Evolutionary conservation across 2,888 invertebrate species (phyloP), one percentile per base, ranked within the genome.

Genomic region (Choreutis nemorana): DNA sequence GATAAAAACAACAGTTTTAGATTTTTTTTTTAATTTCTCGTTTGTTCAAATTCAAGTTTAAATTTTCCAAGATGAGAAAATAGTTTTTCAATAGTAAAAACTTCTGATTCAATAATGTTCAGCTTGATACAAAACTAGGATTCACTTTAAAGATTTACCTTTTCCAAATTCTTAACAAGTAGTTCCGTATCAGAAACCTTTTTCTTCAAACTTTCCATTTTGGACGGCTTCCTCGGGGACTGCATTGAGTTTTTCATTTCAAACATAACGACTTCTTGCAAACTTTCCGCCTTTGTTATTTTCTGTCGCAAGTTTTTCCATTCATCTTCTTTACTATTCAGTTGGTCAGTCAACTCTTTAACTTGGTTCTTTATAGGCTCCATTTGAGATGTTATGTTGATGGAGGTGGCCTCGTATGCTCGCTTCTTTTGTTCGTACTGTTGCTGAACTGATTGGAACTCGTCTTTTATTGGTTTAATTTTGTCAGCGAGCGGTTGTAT

Each of bases 351-450:
- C 38, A 83, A 52, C 42, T 80, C 77, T 36, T 79, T 77, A 27
- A 83, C 80, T 48, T 72, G 66, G 32, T 71, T 70, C 42, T 81
- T 81, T 11, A 83, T 47, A 36, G 83, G 82, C 35, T 83, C 81
- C 67, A 81, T 72, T 59, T 82, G 79, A 2, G 79, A 77, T 8
- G 73, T 70, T 40, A 81, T 72, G 45, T 79, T 80, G 42, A 78
- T 78, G 14, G 84, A 80, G 30, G 84, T 81, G 3, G 86, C 83
- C 54, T 89, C 87, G 52, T 87, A 89, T 13, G 82, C 59, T 38
- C 80, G 56, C 57, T 89, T 89, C 64, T 84, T 85, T 45, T 86
- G 83, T 42, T 89, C 87, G 54, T 85, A 86, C 41, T 84, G 84
- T 43, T 83, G 82, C 39, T 84, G 83, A 20, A 87, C 51, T 34